Base-by-base conservation (phyloP, 2,888 invertebrate genomes). In the Antheraea assamensis region DNA sequence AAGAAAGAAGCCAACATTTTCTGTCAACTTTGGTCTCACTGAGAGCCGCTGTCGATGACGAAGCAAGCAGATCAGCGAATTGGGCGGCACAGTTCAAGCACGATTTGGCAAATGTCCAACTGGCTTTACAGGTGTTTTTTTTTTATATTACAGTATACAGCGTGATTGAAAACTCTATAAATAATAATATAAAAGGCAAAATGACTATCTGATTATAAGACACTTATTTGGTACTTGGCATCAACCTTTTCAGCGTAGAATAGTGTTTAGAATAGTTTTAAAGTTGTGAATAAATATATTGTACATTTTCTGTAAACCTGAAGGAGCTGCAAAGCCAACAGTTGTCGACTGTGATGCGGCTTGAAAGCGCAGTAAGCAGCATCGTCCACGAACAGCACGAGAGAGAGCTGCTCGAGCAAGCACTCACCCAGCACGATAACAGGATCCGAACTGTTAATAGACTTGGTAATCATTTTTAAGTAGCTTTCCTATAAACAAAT, bases 11-110 rank as follows among this genome's bases (percentile, higher is more conserved):
- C 42, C 92, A 93, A 80, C 95, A 94, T 79, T 89, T 95, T 77
- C 83, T 95, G 2, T 90, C 92, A 0, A 91, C 91, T 30, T 83
- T 96, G 73, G 90, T 90, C 5, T 91, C 94, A 0, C 79, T 96
- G 17, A 84, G 95, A 3, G 90, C 90, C 0, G 91, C 93, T 0
- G 88, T 95, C 1, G 95, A 95, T 13, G 95, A 95, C 70, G 95
- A 96, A 79, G 90, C 92, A 0, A 90, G 92, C 17, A 84, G 95
- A 4, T 85, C 95, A 0, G 89, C 90, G 1, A 92, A 94, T 82
- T 95, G 95, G 87, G 87, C 93, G 0, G 94, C 95, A 13, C 95
- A 95, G 83, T 95, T 95, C 78, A 95, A 94, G 74, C 95, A 95
- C 76, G 95, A 95, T 76, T 76, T 95, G 71, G 84, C 94, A 0